Evolutionary conservation across 1,140 invertebrate genomes (phyloP), one percentile per base, ranked within the genome.

Genomic region (Hesperophylax magnus): DNA sequence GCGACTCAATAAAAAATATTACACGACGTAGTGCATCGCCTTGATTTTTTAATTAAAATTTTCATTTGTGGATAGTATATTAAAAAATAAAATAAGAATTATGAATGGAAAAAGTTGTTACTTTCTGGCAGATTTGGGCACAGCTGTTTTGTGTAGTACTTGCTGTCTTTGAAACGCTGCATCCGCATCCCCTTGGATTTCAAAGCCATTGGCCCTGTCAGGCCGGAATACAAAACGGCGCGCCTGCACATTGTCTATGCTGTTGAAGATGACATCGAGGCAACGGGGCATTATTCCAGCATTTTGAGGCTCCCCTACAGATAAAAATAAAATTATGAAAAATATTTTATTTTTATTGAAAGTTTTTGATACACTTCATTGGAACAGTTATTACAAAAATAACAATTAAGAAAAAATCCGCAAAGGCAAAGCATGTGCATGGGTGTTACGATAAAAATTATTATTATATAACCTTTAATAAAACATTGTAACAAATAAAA

Each of bases 171-270:
- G 96, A 20, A 95, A 86, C 90, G 96, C 92, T 0, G 97, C 97
- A 89, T 99, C 97, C 22, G 93, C 94, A 84, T 97, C 96, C 39
- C 91, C 93, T 87, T 97, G 95, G 11, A 98, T 90, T 85, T 98
- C 97, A 90, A 98, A 99, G 76, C 97, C 95, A 91, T 99, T 99
- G 88, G 97, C 92, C 86, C 93, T 95, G 85, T 99, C 97, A 8
- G 98, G 96, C 86, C 97, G 97, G 86, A 99, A 98, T 0, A 97
- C 92, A 90, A 94, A 95, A 85, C 96, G 96, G 67, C 93, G 93
- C 0, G 96, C 93, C 88, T 96, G 95, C 81, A 92, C 92, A 81
- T 94, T 92, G 22, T 92, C 91, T 84, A 98, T 96, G 67, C 94
- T 96, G 87, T 98, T 98, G 86, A 99, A 99, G 63, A 99, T 91